These are phyloP conservation scores for Vulpes lagopus DNA, from an alignment of 2,113 vertebrate species.

Conservation along the genomic window DNA sequence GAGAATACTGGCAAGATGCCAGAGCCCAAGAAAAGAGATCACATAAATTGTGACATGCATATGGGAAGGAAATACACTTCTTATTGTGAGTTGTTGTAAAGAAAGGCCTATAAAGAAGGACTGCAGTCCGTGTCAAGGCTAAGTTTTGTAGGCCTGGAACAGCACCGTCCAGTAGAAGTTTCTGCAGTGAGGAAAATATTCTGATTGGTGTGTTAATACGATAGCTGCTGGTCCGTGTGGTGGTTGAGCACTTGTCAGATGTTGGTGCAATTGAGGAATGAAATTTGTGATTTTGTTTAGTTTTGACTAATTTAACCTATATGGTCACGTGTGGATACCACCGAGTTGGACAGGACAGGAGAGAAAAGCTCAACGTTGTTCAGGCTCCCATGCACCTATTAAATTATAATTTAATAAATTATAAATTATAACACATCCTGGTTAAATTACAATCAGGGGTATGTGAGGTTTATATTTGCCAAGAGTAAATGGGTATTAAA, in stretches of 20 bases:
- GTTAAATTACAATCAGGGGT: background rate
- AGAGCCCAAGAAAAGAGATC: background rate
- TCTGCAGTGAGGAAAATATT: background rate
- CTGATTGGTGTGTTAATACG: background rate
- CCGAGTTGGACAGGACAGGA: background rate
- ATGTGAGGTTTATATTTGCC: background rate
- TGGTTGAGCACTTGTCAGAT: background rate
- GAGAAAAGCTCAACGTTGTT: too few species aligned
- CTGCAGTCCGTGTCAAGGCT: background rate
- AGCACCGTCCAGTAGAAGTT: background rate
- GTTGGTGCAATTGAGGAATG: background rate
- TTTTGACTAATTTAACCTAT: conserved; percentile 8
- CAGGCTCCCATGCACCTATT: background rate
- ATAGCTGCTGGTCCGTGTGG: background rate
- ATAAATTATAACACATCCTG: background rate
- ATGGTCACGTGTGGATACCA: background rate
- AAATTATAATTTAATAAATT: background rate
- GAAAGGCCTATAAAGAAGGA: background rate
- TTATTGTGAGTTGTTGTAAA: background rate
- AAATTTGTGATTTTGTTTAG: background rate
- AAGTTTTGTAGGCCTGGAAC: background rate
- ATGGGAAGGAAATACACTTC: background rate
- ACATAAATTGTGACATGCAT: background rate
- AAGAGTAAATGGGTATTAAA: background rate
- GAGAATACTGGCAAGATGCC: background rate